These are phyloP conservation scores for Megaustenia siamemsis DNA, from an alignment of 2,888 invertebrate species.

Conservation along the genomic window DNA sequence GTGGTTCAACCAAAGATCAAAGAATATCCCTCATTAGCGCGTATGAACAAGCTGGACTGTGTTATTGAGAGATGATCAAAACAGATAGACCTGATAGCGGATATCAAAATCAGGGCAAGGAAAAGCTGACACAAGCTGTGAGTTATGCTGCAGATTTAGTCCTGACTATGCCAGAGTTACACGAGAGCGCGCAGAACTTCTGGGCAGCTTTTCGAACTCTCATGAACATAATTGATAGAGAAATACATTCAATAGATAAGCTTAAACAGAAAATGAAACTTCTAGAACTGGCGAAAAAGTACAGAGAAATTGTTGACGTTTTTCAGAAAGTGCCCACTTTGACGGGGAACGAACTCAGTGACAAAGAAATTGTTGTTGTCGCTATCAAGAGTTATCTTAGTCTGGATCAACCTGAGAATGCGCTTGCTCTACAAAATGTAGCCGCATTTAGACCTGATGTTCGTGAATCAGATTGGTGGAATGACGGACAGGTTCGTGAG, in stretches of 20 bases:
- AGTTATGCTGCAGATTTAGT: conserved; percentile 3
- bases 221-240: neutral
- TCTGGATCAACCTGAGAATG: too few relatives aligned
- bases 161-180: too few relatives aligned
- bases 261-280: neutral
- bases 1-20: neutral
- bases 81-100: neutral
- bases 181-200: neutral
- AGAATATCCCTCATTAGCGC: neutral
- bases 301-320: too few relatives aligned
- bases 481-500: too few relatives aligned
- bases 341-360: too few relatives aligned
- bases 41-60: conserved; percentile 22
- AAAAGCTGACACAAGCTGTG: too few relatives aligned
- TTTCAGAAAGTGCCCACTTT: too few relatives aligned
- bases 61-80: neutral
- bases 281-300: neutral
- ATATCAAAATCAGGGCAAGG: neutral
- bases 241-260: neutral
- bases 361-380: too few relatives aligned
- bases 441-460: neutral
- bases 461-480: too few relatives aligned
- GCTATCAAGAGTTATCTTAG: too few relatives aligned
- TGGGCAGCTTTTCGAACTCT: conserved; percentile 11
- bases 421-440: neutral